These are phyloP conservation scores for Chironomus tentans DNA, from an alignment of 2,888 invertebrate species.

Conservation along the genomic window DNA sequence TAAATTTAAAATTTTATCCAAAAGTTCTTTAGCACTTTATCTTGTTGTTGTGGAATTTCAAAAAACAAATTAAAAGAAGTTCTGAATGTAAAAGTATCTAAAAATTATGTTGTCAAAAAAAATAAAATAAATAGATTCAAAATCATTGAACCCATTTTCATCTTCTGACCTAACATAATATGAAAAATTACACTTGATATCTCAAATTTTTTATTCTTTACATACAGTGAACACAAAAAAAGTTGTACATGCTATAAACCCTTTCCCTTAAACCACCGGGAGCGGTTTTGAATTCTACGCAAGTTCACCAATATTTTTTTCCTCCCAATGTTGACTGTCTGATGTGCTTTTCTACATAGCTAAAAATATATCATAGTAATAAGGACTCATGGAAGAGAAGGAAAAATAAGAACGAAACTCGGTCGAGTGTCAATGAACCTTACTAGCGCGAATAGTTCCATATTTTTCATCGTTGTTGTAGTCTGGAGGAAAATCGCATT, in stretches of 20 bases:
- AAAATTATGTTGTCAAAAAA: no score
- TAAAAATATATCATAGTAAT: not conserved
- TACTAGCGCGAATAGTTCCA: not conserved
- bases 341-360: not conserved
- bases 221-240: not conserved
- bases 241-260: not conserved
- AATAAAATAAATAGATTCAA: no score
- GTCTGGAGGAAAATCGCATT: not conserved
- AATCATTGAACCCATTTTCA: no score
- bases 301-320: constrained; percentile 14
- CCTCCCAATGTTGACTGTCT: not conserved
- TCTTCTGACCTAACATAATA: no score
- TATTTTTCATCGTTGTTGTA: not conserved
- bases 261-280: not conserved
- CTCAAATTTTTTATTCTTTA: no score
- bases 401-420: not conserved
- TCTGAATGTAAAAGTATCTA: no score
- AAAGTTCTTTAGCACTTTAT: not conserved
- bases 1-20: not conserved
- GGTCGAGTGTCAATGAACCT: constrained; percentile 1
- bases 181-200: no score
- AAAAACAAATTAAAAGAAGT: no score
- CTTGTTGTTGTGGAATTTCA: not conserved
- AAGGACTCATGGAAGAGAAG: not conserved
- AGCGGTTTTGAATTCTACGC: constrained; percentile 7